phyloP scores from a whole-genome alignment of 53 echinoderm and acorn worm species.

The Antedon mediterranea region DNA sequence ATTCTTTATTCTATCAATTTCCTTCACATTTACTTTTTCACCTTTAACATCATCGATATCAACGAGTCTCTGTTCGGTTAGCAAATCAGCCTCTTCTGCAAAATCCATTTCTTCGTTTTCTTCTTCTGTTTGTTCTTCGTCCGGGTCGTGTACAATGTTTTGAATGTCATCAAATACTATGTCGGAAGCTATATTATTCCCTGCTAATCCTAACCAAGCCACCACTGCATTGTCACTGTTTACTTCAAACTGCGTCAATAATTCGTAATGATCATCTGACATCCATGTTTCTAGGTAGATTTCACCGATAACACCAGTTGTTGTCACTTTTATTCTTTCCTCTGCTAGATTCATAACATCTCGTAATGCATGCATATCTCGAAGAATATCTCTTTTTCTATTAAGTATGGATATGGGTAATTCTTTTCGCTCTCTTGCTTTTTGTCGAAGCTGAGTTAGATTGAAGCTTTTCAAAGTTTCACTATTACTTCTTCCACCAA shows the following conservation, averaged over 20 bases:
- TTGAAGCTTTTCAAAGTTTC: conserved; percentile 7
- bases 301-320: conserved; percentile 15
- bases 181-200: not conserved
- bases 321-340: conserved; percentile 7
- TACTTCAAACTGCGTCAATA: not conserved
- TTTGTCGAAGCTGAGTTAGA: not conserved
- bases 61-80: conserved; percentile 28
- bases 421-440: not conserved
- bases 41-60: conserved; percentile 21
- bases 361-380: not conserved
- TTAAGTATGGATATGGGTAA: not conserved
- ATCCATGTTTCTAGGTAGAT: conserved; percentile 9
- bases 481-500: conserved; percentile 49
- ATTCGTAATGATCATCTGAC: conserved; percentile 4
- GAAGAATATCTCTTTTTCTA: not conserved
- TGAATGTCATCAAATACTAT: no score
- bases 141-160: not conserved
- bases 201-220: conserved; percentile 5
- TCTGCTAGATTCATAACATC: conserved; percentile 3
- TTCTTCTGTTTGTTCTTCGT: not conserved
- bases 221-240: conserved; percentile 1
- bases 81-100: conserved; percentile 42
- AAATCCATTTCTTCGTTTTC: conserved; percentile 47
- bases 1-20: not conserved
- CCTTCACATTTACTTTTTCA: not conserved